Evolutionary conservation across 2,797 vertebrate genomes (phyloP), one percentile per base, ranked within the genome.

Genomic region (Hippocampus kuda): DNA sequence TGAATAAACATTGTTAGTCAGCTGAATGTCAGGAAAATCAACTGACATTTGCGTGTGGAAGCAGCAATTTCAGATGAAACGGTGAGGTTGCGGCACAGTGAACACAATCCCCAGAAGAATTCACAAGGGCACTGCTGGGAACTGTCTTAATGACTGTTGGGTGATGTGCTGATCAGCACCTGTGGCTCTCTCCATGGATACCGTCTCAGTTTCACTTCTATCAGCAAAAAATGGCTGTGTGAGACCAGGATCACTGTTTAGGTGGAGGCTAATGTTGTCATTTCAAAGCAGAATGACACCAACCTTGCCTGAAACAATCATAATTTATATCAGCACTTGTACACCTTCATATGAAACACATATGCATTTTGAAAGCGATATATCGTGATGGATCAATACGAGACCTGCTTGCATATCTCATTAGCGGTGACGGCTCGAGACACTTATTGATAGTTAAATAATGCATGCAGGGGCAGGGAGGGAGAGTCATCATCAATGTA

Each of bases 81-180:
- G 68, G 56, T 65, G 66, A 70, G 75, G 70, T 70, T 68, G 56
- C 75, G 75, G 71, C 63, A 69, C 69, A 68, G 72, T 74, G 76
- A 83, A 82, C 73, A 69, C 77, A 79, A 71, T 69, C 67, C 74
- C 71, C 70, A 53, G 44, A 74, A 66, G 74, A 78, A 72, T 67
- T 38, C 46, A 56, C n/a, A 42, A 77, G 51, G 66, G 80, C 77
- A 80, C 71, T 75, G 75, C 77, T 68, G 74, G 56, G 34, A 60
- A 75, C 49, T 54, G 65, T 73, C 44, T 38, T 79, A 77, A 83
- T 77, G 77, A 78, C 73, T 76, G 74, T 38, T 68, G 5, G n/a
- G 56, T 53, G 72, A 68, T 60, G 2, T 66, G 71, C 70, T 79
- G 79, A 51, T 71, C 68, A 63, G 77, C 72, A 77, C 81, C 78